These are phyloP conservation scores for Cephus rjabovi DNA, from an alignment of 2,888 invertebrate genomes.

Conservation along the genomic window DNA sequence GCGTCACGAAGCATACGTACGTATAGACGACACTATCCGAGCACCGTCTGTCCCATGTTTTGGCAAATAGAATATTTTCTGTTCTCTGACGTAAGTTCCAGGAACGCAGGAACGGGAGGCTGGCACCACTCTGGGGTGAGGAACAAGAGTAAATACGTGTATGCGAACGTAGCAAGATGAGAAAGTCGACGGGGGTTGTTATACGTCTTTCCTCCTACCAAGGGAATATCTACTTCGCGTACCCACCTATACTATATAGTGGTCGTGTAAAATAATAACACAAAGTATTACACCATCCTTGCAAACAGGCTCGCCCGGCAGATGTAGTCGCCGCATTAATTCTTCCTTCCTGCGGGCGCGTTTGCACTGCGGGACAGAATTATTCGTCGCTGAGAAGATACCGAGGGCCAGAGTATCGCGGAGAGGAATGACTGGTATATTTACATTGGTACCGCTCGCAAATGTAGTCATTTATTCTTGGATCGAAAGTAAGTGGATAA, in stretches of 20 bases:
- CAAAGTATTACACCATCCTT: conserved; percentile 3
- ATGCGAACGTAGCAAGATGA: conserved; percentile 26
- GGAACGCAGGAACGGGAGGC: conserved; percentile 17
- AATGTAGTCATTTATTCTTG: background rate
- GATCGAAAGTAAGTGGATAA: background rate
- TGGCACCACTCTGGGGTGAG: background rate
- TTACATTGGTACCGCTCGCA: background rate
- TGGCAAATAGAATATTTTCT: conserved; percentile 49
- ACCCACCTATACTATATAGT: background rate
- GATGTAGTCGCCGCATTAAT: conserved; percentile 1
- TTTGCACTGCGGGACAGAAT: background rate
- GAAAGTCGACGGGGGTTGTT: conserved; percentile 23
- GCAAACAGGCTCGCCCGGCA: conserved; percentile 7
- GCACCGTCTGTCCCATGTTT: conserved; percentile 31
- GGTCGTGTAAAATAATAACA: conserved; percentile 2
- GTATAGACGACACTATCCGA: background rate
- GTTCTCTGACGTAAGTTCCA: conserved; percentile 33
- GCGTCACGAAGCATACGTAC: background rate
- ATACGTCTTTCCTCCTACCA: background rate
- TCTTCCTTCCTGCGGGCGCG: background rate
- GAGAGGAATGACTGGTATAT: background rate
- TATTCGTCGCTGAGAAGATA: background rate
- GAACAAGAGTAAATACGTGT: conserved; percentile 25
- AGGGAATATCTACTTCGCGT: background rate
- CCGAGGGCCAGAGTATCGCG: background rate